Base-by-base conservation (phyloP, 2,113 vertebrate genomes). In the Trichomycterus rosablanca region DNA sequence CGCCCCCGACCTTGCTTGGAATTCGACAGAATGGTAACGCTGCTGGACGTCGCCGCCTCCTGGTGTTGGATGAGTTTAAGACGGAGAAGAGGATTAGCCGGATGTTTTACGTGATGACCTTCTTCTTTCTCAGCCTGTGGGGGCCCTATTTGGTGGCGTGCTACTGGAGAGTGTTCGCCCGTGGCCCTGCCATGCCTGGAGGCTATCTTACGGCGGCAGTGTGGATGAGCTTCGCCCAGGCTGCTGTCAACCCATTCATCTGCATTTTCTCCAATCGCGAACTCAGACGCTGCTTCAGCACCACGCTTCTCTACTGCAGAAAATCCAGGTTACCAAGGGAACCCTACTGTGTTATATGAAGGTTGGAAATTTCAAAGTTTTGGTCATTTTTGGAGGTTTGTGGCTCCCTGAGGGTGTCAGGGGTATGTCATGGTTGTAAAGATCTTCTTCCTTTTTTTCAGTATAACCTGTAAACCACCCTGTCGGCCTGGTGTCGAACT, bases 281-380 rank as follows among this genome's bases (percentile, higher is more conserved):
- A 94, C 93, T 99, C 66, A 93, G 95, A 87, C 92, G 94, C 86
- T 99, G 94, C 91, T 97, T 99, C 89, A 97, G 94, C 89, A 98
- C 95, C 88, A 97, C 95, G 57, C 92, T 98, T 84, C 96, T 97
- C 87, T 99, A 98, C 91, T 99, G 94, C 93, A 95, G 95, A 92
- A 98, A 97, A 91, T 97, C 95, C 90, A 95, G 95, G 92, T 93
- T 99, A 93, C 96, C 96, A 87, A 93, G 94, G 91, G 96, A 99
- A 97, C 94, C 96, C 91, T 99, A 99, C 91, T 98, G 94, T 91
- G 96, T 99, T 95, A 97, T 98, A 98, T 98, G 96, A 98, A 87
- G 91, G 93, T 76, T 84, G 52, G 60, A 72, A 62, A 73, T 74
- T 68, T 76, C 69, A 50, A 37, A 26, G 67, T 77, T 66, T 78